A percentile compares a stretch with the other conserved stretches of the same genome.
Conservation (phyloP, 2,888 invertebrate species). For the Macrophya alboannulata region DNA sequence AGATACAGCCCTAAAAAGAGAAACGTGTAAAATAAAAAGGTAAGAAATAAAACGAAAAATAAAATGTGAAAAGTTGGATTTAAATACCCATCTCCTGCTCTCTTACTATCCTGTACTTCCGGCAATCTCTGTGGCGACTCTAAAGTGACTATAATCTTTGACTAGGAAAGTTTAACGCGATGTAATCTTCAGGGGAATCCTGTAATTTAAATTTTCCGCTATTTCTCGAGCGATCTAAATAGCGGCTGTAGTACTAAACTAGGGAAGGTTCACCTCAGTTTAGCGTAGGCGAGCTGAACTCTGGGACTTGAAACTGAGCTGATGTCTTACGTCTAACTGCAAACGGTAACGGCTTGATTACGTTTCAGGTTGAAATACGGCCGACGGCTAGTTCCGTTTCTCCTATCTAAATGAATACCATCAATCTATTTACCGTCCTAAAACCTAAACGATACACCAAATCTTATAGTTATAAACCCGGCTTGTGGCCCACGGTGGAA, state of each 20-base stretch:
- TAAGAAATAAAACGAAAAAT: background rate
- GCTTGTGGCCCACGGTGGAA: too few relatives aligned
- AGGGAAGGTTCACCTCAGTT: background rate
- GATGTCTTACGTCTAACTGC: conserved; percentile 2
- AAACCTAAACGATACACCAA: background rate
- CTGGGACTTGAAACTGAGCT: background rate
- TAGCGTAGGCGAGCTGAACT: background rate
- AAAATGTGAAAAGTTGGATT: background rate
- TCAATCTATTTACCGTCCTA: conserved; percentile 41
- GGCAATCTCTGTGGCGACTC: background rate
- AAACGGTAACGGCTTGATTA: conserved; percentile 48
- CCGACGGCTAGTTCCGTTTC: conserved; percentile 42
- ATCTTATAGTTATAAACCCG: background rate
- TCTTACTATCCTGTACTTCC: background rate
- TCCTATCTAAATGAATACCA: conserved; percentile 20
- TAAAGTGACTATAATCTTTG: background rate
- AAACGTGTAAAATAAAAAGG: background rate
- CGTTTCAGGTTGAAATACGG: conserved; percentile 31
- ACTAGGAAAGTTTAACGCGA: conserved; percentile 2
- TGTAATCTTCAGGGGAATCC: background rate
- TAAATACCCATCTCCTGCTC: background rate
- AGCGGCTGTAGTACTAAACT: background rate
- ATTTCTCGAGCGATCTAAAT: background rate
- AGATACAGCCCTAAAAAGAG: conserved; percentile 24
- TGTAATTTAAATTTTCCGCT: background rate